A percentile compares a stretch with the other conserved stretches of the same genome.
Conservation (phyloP, 1,140 invertebrate species). For the Rhopalosiphum maidis region DNA sequence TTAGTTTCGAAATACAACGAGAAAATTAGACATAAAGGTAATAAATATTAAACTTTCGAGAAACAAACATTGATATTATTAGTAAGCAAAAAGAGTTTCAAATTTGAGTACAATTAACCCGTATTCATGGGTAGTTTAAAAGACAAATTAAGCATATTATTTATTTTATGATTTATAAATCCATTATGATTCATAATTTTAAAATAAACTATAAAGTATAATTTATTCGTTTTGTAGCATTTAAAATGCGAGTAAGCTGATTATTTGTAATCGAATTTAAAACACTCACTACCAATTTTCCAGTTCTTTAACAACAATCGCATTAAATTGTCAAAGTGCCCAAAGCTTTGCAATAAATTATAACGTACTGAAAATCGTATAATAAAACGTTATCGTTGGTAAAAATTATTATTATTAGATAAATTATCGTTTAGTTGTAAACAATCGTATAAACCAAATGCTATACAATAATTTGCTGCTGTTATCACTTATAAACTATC, state of each 20-base stretch:
- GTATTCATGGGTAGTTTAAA: background rate
- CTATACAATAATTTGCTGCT: background rate
- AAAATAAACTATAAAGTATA: background rate
- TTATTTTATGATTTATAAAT: background rate
- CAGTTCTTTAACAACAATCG: background rate
- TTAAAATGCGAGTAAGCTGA: background rate
- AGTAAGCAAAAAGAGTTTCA: background rate
- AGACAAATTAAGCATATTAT: background rate
- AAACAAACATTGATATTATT: slow-evolving; percentile 16
- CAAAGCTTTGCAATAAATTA: background rate
- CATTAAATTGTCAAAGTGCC: background rate
- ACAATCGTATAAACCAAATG: background rate
- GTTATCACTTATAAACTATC: background rate
- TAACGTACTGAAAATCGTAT: background rate
- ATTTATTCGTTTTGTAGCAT: background rate
- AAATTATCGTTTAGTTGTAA: no score
- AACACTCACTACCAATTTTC: background rate
- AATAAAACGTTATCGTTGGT: background rate
- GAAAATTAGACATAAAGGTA: background rate
- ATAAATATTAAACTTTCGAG: slow-evolving; percentile 18
- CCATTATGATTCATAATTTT: background rate
- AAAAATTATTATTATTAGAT: background rate
- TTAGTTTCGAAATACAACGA: background rate
- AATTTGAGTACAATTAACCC: background rate
- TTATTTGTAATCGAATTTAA: slow-evolving; percentile 4